These are phyloP conservation scores for Pentamera pediparva DNA, from an alignment of 53 echinoderm and acorn worm species.

Conservation along the genomic window DNA sequence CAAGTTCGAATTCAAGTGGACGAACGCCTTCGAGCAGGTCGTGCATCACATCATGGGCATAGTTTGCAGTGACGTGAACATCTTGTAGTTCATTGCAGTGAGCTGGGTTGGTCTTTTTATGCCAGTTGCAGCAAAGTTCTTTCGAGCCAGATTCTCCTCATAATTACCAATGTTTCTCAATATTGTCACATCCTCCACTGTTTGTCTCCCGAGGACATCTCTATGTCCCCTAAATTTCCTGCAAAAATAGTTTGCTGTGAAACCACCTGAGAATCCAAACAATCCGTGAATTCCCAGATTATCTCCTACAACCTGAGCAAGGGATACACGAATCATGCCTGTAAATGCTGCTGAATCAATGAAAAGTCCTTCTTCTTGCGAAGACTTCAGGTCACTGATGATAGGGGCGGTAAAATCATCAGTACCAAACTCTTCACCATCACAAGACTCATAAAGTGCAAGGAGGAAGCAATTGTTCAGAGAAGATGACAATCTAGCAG, in stretches of 20 bases:
- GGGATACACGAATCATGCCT: background rate
- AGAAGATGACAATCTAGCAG: constrained; percentile 31
- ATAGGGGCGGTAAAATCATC: constrained; percentile 28
- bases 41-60: constrained; percentile 8
- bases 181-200: background rate
- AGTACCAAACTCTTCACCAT: constrained; percentile 35
- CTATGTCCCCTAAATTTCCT: constrained; percentile 32
- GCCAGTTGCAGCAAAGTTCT: constrained; percentile 33
- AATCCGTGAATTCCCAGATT: constrained; percentile 36
- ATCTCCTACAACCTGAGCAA: constrained; percentile 38
- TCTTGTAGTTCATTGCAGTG: background rate
- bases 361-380: background rate
- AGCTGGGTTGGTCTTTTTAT: constrained; percentile 10
- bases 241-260: constrained; percentile 30
- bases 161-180: constrained; percentile 21
- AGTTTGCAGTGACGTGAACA: background rate
- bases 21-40: background rate
- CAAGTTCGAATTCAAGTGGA: background rate
- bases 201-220: background rate
- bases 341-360: too few relatives aligned
- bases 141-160: constrained; percentile 9
- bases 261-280: constrained; percentile 42
- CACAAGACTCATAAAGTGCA: constrained; percentile 35
- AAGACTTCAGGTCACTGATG: constrained; percentile 32
- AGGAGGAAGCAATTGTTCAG: constrained; percentile 38